Evolutionary conservation across 1,140 invertebrate genomes (phyloP), one percentile per base, ranked within the genome.

Genomic region (Heliconius hewitsoni): DNA sequence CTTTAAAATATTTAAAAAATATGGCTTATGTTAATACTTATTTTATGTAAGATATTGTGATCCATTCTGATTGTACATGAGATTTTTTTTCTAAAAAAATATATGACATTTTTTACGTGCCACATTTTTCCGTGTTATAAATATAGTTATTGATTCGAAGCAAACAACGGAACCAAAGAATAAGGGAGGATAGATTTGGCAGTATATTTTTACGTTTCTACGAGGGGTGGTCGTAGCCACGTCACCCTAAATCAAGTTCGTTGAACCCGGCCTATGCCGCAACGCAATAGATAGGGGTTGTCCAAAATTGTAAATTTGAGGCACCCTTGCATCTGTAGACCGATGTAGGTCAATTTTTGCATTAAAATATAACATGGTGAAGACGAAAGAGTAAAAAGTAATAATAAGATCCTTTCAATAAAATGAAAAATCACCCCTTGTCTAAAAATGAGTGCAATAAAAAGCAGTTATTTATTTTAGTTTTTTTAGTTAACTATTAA

Each of bases 171-270:
- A 39, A 72, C 34, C 37, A 42, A 72, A 72, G 71, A 73, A 74
- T 73, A 78, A 78, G 77, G 77, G 77, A 78, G 70, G 30, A 78
- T 78, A 78, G 30, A 74, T 75, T 79, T 60, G 60, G 76, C 74
- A 74, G 72, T 60, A 50, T 78, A 57, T 75, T 81, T 81, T 74
- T 78, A 77, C 79, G 76, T 78, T 84, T 73, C 76, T 74, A 73
- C 74, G 81, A 82, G 82, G 83, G 84, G 84, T 83, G 83, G 60
- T 81, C 72, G 78, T 81, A 81, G 80, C 78, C 81, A 78, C 80
- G 82, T 85, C 84, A 85, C 84, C 84, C 82, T 74, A 83, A 83
- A 77, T 83, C 77, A 81, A 83, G 82, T 79, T 83, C 82, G 79
- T 77, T 77, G 82, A 83, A 79, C 81, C 72, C 77, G 30, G 77